Percentiles rank a stretch among this genome's conserved stretches.
Evolutionary conservation across 1,140 invertebrate genomes (phyloP).

Genomic region (Octopus sinensis): DNA sequence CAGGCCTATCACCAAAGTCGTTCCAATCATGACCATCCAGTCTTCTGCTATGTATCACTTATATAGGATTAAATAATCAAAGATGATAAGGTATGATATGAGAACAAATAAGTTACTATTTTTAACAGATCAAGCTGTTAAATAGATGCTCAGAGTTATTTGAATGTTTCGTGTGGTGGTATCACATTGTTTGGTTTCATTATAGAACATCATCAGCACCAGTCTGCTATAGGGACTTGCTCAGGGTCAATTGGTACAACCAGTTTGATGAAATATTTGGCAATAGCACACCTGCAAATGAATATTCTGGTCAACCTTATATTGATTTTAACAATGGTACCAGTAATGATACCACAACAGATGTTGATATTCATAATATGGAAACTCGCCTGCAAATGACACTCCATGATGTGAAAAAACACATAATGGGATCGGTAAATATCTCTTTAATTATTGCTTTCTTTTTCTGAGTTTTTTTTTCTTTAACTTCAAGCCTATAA

Average conservation of each 20-base stretch:
- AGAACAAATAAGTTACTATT: too few species aligned
- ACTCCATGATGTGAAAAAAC: slow-evolving; percentile 52
- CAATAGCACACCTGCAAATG: slow-evolving; percentile 45
- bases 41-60: too few species aligned
- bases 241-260: slow-evolving; percentile 38
- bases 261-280: slow-evolving; percentile 43
- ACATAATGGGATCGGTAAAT: slow-evolving; percentile 46
- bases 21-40: too few species aligned
- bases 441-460: background rate
- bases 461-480: too few species aligned
- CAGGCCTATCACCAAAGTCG: too few species aligned
- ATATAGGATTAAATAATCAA: too few species aligned
- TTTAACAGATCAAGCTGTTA: too few species aligned
- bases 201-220: slow-evolving; percentile 49
- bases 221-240: slow-evolving; percentile 48
- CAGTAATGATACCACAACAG: slow-evolving; percentile 51
- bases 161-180: too few species aligned
- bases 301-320: slow-evolving; percentile 41
- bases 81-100: too few species aligned
- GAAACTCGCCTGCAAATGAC: slow-evolving; percentile 53
- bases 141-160: too few species aligned
- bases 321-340: slow-evolving; percentile 48
- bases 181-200: slow-evolving; percentile 8
- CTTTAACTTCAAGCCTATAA: too few species aligned
- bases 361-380: slow-evolving; percentile 51